A percentile compares a stretch with the other conserved stretches of the same genome.
Evolutionary conservation across 2,888 invertebrate species (phyloP).

Genomic region (Chymomyza caudatula): DNA sequence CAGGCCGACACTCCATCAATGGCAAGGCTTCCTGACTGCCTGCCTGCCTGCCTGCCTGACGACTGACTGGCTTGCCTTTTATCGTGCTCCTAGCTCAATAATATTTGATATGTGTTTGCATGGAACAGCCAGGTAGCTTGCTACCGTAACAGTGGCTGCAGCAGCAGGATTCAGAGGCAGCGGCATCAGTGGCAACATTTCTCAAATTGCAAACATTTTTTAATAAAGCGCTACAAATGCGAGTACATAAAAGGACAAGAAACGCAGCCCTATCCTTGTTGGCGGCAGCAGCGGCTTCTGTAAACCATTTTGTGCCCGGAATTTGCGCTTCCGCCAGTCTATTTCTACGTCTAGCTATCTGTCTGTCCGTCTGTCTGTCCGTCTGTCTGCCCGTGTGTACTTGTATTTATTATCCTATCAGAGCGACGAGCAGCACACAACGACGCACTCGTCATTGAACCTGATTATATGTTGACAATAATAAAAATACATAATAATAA

Average conservation of each 20-base stretch:
- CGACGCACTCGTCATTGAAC: conserved; percentile 46
- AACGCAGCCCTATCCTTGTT: not conserved
- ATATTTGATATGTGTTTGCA: conserved; percentile 57
- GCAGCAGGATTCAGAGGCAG: conserved; percentile 17
- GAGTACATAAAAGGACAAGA: conserved; percentile 35
- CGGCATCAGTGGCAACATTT: conserved; percentile 37
- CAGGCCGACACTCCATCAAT: conserved; percentile 50
- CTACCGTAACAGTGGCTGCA: not conserved
- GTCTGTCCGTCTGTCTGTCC: not conserved
- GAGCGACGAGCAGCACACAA: conserved; percentile 22
- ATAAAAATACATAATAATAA: conserved; percentile 37
- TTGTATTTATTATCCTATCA: conserved; percentile 55
- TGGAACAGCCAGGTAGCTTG: not conserved
- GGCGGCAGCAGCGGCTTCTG: conserved; percentile 11
- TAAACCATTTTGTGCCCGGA: conserved; percentile 37
- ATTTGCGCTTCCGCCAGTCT: not conserved
- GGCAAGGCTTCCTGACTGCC: not conserved
- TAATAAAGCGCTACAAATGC: conserved; percentile 61
- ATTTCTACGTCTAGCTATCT: not conserved
- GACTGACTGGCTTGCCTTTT: conserved; percentile 22
- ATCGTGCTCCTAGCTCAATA: conserved; percentile 45
- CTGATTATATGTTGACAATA: conserved; percentile 56
- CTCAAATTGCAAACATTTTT: conserved; percentile 62
- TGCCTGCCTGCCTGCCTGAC: not conserved
- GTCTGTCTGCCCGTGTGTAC: not conserved